These are phyloP conservation scores for Xestoiulus laeticollis DNA, from an alignment of 2,888 invertebrate genomes.

Conservation along the genomic window DNA sequence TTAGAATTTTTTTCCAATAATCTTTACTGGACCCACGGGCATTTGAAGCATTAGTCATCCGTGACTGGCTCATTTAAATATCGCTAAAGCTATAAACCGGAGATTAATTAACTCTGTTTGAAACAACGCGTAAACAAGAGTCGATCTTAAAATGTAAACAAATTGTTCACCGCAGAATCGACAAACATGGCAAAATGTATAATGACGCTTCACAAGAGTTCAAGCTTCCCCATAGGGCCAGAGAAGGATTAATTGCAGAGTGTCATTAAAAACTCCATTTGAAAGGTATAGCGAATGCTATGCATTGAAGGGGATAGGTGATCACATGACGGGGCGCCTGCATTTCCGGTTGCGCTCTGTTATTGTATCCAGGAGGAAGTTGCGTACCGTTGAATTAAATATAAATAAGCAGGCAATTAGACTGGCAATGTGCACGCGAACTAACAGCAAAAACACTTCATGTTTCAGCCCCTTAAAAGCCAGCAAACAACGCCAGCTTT, in stretches of 20 bases:
- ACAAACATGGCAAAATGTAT: not conserved
- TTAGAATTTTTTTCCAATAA: not conserved
- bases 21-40: not conserved
- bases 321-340: not conserved
- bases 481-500: not conserved
- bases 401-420: conserved; percentile 15
- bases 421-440: not conserved
- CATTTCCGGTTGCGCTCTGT: conserved; percentile 23
- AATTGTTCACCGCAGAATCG: not conserved
- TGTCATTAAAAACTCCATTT: not conserved
- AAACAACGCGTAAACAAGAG: not conserved
- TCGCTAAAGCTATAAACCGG: conserved; percentile 5
- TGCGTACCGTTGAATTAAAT: not conserved
- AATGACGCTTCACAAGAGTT: not conserved
- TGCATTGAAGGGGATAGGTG: not conserved
- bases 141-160: conserved; percentile 21
- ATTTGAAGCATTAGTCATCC: not conserved
- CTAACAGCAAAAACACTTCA: not conserved
- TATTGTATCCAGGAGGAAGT: not conserved
- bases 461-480: not conserved
- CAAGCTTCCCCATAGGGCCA: not conserved
- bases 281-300: no score
- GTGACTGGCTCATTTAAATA: not conserved
- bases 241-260: not conserved
- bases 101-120: not conserved